These are phyloP conservation scores for Cephus rjabovi DNA, from an alignment of 2,888 invertebrate species.

Conservation along the genomic window DNA sequence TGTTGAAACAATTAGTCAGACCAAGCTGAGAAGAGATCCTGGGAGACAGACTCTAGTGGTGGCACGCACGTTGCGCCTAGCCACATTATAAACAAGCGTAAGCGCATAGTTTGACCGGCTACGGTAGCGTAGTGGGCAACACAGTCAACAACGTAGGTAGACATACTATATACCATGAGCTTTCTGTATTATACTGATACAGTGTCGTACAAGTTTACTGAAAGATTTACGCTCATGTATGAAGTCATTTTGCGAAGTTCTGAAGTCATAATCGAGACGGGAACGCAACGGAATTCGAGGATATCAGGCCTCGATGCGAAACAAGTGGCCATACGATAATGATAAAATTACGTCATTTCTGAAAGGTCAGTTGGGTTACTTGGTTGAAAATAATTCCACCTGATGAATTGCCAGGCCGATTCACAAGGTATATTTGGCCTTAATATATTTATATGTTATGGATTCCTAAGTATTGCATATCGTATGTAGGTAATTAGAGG, in stretches of 20 bases:
- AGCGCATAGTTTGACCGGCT: background rate
- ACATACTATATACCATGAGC: background rate
- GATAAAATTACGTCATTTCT: too few relatives aligned
- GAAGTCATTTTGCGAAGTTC: background rate
- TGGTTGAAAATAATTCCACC: too few relatives aligned
- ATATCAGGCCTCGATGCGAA: background rate
- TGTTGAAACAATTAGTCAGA: too few relatives aligned
- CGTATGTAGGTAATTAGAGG: too few relatives aligned
- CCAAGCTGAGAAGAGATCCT: background rate
- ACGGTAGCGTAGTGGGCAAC: background rate
- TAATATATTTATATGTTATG: too few relatives aligned
- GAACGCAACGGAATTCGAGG: background rate
- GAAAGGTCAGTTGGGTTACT: too few relatives aligned
- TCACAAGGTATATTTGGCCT: too few relatives aligned
- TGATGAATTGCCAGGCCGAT: too few relatives aligned
- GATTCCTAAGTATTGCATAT: too few relatives aligned
- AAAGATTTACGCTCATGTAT: background rate
- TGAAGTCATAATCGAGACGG: background rate
- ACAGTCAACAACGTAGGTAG: background rate
- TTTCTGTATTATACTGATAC: background rate
- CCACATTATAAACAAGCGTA: background rate
- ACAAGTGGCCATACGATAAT: too few relatives aligned
- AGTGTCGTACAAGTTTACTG: background rate
- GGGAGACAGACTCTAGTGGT: background rate
- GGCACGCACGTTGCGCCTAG: too few relatives aligned